phyloP scores from a whole-genome alignment of 2,888 invertebrate genomes.

The Diachrysia chrysitis region DNA sequence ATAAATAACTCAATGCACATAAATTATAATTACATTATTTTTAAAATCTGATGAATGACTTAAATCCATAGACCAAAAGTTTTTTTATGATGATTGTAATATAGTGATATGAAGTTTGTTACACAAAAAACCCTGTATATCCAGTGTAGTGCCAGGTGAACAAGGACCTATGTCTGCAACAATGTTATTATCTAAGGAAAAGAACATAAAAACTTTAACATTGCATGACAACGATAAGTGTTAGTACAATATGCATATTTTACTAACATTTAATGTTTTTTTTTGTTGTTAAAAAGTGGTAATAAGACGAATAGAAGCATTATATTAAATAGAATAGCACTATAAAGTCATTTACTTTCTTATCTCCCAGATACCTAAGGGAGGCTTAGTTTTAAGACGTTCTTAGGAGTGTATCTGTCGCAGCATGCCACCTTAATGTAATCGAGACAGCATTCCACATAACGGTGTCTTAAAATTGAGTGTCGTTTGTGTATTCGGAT shows the following conservation, averaged over 20 bases:
- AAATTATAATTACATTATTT: background rate
- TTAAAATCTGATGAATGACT: background rate
- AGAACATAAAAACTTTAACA: background rate
- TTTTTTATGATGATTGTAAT: background rate
- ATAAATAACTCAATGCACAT: background rate
- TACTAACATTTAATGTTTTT: background rate
- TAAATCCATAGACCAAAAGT: background rate
- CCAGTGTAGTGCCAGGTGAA: constrained; percentile 18
- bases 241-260: background rate
- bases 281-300: too few species aligned
- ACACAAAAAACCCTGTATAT: background rate
- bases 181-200: constrained; percentile 6
- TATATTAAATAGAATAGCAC: background rate
- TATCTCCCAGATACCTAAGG: background rate
- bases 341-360: background rate
- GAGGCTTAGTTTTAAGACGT: background rate
- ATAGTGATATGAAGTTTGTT: background rate
- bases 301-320: background rate
- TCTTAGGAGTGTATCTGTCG: background rate
- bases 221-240: background rate
- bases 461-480: background rate
- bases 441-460: background rate
- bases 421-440: background rate
- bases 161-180: constrained; percentile 10
- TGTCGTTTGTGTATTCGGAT: background rate